Conservation (phyloP, 2,113 vertebrate genomes). For the Albula glossodonta region DNA sequence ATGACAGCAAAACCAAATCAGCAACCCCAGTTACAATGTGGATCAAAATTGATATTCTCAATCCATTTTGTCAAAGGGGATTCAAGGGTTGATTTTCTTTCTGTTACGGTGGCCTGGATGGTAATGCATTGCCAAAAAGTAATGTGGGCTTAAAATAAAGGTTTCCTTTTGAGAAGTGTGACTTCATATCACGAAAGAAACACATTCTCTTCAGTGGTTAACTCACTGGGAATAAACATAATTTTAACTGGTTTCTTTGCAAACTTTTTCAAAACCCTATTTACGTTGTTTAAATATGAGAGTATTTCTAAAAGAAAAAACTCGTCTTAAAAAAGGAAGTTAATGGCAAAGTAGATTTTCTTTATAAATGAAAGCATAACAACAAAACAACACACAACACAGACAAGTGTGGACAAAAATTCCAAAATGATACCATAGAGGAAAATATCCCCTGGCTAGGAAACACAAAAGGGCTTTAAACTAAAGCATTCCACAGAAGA, state of each 20-base stretch:
- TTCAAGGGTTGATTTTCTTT: no score
- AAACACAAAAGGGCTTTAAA: no score
- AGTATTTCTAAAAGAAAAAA: no score
- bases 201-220: slow-evolving; percentile 31
- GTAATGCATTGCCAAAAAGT: neutral
- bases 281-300: no score
- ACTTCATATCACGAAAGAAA: slow-evolving; percentile 53
- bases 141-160: slow-evolving; percentile 52
- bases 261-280: no score
- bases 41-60: no score
- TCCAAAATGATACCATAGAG: neutral
- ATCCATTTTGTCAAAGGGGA: no score
- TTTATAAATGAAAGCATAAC: neutral
- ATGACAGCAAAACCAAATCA: no score
- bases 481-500: no score
- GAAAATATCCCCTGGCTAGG: neutral
- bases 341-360: neutral
- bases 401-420: neutral
- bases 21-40: no score
- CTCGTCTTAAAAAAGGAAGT: neutral
- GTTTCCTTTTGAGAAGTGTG: slow-evolving; percentile 53
- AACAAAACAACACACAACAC: neutral
- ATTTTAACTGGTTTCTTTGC: slow-evolving; percentile 66
- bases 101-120: no score
- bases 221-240: slow-evolving; percentile 51